phyloP scores from a whole-genome alignment of 2,888 invertebrate species.

The Cerastis rubricosa region DNA sequence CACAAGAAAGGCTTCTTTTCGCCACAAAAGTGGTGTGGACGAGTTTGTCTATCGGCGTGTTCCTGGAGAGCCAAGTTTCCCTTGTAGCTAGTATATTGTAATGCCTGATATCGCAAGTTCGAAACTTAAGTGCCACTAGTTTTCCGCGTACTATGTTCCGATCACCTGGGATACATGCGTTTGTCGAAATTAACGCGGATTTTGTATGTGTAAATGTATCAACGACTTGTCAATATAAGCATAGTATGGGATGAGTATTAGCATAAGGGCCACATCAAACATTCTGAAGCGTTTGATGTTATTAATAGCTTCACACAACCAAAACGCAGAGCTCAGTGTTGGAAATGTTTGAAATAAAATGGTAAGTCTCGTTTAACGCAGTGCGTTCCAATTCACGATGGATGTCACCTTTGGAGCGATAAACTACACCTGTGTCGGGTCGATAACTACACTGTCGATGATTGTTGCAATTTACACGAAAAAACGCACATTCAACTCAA shows the following conservation, averaged over 20 bases:
- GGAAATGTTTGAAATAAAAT: slow-evolving; percentile 52
- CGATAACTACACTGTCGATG: slow-evolving; percentile 27
- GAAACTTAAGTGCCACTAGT: slow-evolving; percentile 31
- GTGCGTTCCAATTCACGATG: slow-evolving; percentile 51
- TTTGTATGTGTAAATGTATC: neutral
- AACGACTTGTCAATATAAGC: slow-evolving; percentile 22
- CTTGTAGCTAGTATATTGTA: slow-evolving; percentile 39
- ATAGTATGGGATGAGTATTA: slow-evolving; percentile 24
- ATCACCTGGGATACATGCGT: slow-evolving; percentile 25
- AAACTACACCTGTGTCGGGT: slow-evolving; percentile 41
- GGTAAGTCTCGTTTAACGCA: slow-evolving; percentile 40
- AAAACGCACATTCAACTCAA: slow-evolving; percentile 23
- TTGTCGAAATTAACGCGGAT: slow-evolving; percentile 6
- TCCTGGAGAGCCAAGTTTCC: slow-evolving; percentile 43
- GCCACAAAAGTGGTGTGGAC: slow-evolving; percentile 44
- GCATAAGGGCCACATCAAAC: slow-evolving; percentile 28
- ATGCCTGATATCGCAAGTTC: slow-evolving; percentile 46
- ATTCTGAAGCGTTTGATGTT: slow-evolving; percentile 46
- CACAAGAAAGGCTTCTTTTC: slow-evolving; percentile 52
- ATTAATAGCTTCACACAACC: slow-evolving; percentile 44
- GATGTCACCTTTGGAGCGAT: slow-evolving; percentile 42
- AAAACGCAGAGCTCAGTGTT: slow-evolving; percentile 36
- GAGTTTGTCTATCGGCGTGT: slow-evolving; percentile 50
- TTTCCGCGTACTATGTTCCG: slow-evolving; percentile 28
- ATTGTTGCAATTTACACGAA: slow-evolving; percentile 50